Evolutionary conservation across 2,113 vertebrate genomes (phyloP).

Genomic region (Scophthalmus maximus): DNA sequence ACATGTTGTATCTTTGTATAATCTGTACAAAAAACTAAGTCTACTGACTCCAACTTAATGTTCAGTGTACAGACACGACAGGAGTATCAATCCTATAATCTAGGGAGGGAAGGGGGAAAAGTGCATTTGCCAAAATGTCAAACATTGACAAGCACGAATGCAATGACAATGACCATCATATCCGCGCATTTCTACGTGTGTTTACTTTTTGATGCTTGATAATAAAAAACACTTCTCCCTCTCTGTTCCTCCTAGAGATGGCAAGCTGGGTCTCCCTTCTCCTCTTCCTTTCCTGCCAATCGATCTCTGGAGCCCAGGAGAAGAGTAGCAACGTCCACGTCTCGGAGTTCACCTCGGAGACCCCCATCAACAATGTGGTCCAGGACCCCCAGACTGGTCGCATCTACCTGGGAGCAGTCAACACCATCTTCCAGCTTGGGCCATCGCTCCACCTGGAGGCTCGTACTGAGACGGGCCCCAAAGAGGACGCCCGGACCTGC

Average conservation of each 20-base stretch:
- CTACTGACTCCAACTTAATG: background rate
- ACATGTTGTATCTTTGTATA: background rate
- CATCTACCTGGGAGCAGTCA: constrained; percentile 92
- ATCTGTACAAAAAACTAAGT: background rate
- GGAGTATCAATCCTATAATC: background rate
- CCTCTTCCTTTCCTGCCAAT: constrained; percentile 61
- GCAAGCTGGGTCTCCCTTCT: constrained; percentile 77
- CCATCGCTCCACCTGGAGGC: constrained; percentile 74
- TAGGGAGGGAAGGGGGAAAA: background rate
- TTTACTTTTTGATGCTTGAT: constrained; percentile 31
- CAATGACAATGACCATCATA: background rate
- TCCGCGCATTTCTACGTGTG: constrained; percentile 7
- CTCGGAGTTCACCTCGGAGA: constrained; percentile 75
- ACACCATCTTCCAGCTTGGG: constrained; percentile 88
- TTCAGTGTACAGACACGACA: too few relatives aligned
- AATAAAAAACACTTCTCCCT: constrained; percentile 23
- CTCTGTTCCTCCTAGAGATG: constrained; percentile 77
- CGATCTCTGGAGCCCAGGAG: constrained; percentile 43
- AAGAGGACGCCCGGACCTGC: constrained; percentile 87
- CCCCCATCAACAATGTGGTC: constrained; percentile 89
- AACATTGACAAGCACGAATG: background rate
- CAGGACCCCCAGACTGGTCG: constrained; percentile 86
- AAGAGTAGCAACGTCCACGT: constrained; percentile 24
- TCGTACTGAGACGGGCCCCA: constrained; percentile 82
- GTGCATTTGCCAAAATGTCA: background rate